These are phyloP conservation scores for Gallinago paraguaiae DNA, from an alignment of 2,113 vertebrate species.

Conservation along the genomic window DNA sequence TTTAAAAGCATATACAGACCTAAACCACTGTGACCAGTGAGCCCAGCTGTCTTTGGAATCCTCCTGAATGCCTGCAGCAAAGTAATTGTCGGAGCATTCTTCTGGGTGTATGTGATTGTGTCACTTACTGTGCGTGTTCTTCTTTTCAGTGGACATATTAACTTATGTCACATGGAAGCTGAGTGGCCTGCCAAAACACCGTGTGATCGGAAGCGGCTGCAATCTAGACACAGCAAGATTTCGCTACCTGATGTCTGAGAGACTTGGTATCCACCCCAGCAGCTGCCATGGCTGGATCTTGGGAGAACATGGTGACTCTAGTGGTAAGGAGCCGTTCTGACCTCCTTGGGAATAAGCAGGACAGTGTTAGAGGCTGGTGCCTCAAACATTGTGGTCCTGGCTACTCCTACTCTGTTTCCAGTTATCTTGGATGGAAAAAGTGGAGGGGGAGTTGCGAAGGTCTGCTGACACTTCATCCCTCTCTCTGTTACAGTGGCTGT, in stretches of 20 bases:
- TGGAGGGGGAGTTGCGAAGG: background rate
- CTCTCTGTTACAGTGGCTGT: conserved; percentile 83
- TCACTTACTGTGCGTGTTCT: background rate
- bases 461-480: background rate
- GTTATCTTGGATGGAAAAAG: background rate
- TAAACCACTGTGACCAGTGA: background rate
- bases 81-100: background rate
- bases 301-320: conserved; percentile 96
- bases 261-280: conserved; percentile 87
- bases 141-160: conserved; percentile 88
- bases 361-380: background rate
- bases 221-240: conserved; percentile 97
- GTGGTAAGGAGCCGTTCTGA: conserved; percentile 78
- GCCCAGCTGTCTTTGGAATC: background rate
- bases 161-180: conserved; percentile 98
- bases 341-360: background rate
- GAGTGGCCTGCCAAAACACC: conserved; percentile 94
- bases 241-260: conserved; percentile 90
- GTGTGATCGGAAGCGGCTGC: conserved; percentile 95
- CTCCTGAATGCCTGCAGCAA: background rate
- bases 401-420: background rate
- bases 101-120: background rate
- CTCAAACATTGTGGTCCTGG: background rate
- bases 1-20: background rate
- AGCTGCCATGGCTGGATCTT: conserved; percentile 97